Evolutionary conservation across 1,140 invertebrate species (phyloP).

Genomic region (Augochlora pura): DNA sequence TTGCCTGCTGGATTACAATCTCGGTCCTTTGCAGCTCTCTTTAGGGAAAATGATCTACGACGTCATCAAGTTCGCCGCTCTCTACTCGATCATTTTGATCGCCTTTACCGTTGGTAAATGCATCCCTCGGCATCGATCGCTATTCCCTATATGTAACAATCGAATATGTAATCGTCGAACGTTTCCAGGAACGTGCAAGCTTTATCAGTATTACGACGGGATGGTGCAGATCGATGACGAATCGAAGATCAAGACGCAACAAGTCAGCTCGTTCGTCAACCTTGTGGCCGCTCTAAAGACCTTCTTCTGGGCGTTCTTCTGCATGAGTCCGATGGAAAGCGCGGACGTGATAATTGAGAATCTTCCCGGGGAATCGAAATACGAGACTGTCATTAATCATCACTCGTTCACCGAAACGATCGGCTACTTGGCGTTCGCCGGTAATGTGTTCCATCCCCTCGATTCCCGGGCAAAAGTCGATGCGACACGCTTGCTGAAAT

Average conservation of each 20-base stretch:
- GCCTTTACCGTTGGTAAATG: slow-evolving; percentile 79
- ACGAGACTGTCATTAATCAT: slow-evolving; percentile 78
- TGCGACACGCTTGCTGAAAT: no score
- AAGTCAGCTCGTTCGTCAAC: slow-evolving; percentile 81
- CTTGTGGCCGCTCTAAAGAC: slow-evolving; percentile 84
- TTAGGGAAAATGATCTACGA: slow-evolving; percentile 83
- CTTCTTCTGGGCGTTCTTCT: slow-evolving; percentile 89
- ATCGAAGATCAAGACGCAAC: slow-evolving; percentile 72
- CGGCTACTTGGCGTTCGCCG: slow-evolving; percentile 84
- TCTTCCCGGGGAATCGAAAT: slow-evolving; percentile 77
- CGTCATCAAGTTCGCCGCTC: slow-evolving; percentile 80
- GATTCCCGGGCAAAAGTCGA: no score
- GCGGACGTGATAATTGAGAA: slow-evolving; percentile 84
- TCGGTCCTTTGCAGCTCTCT: slow-evolving; percentile 83
- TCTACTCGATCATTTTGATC: slow-evolving; percentile 81
- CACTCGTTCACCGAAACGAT: slow-evolving; percentile 83
- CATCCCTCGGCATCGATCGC: neutral
- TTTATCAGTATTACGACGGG: slow-evolving; percentile 83
- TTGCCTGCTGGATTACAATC: slow-evolving; percentile 81
- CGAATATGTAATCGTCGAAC: no score
- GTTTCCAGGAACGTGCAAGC: slow-evolving; percentile 66
- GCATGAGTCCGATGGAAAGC: slow-evolving; percentile 84
- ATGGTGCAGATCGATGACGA: slow-evolving; percentile 82
- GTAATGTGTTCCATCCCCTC: slow-evolving; percentile 39
- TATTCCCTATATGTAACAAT: no score